A percentile compares a stretch with the other conserved stretches of the same genome.
Evolutionary conservation across 2,113 vertebrate genomes (phyloP).

Genomic region (Catharus minimus): DNA sequence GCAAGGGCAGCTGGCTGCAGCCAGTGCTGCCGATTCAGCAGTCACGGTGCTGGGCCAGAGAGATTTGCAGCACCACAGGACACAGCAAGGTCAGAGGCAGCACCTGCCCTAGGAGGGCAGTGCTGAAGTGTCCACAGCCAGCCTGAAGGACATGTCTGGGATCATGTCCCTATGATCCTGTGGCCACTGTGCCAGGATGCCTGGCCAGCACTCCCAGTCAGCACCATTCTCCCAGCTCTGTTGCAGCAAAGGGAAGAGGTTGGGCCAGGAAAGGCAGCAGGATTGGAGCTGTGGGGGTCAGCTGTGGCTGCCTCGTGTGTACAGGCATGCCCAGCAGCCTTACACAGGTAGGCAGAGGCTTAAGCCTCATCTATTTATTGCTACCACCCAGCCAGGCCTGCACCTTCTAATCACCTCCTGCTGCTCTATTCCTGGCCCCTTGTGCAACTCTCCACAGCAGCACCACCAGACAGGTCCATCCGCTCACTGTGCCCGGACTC

Average conservation of each 20-base stretch:
- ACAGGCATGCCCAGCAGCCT: neutral
- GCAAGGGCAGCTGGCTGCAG: neutral
- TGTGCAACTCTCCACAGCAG: neutral
- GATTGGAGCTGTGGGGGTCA: accelerated
- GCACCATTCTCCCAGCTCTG: neutral
- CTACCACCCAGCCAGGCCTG: neutral
- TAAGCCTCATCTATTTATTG: constrained; percentile 26
- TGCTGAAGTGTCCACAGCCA: neutral
- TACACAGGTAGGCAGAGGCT: constrained; percentile 37
- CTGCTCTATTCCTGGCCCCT: constrained; percentile 31
- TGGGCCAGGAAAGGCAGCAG: neutral
- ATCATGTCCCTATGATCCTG: neutral
- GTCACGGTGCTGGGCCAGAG: neutral
- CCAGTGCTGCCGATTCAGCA: constrained; percentile 42
- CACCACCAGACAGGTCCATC: constrained; percentile 20
- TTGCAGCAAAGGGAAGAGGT: neutral
- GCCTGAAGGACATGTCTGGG: neutral
- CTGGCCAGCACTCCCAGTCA: neutral
- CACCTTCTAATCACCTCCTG: constrained; percentile 37
- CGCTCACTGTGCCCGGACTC: neutral
- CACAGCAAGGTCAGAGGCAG: constrained; percentile 20
- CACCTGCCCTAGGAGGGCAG: neutral
- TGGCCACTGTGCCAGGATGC: accelerated
- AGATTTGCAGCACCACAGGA: constrained; percentile 37
- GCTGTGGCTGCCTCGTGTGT: accelerated